Conservation (phyloP, 2,113 vertebrate genomes). For the Microcebus griseorufus region DNA sequence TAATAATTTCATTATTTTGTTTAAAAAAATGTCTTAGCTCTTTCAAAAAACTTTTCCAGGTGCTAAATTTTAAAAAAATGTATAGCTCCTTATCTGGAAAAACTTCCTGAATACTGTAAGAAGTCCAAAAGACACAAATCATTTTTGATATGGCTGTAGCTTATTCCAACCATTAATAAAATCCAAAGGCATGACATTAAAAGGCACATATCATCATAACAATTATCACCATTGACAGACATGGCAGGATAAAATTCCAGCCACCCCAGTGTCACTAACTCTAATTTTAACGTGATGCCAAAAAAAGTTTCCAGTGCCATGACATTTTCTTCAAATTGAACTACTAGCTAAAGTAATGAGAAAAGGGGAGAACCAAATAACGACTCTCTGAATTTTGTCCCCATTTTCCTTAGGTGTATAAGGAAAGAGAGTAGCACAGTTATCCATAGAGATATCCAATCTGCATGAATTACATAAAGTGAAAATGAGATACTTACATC, state of each 20-base stretch:
- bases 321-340: constrained; percentile 18
- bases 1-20: background rate
- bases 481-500: constrained; percentile 84
- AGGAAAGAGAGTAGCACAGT: background rate
- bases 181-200: background rate
- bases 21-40: background rate
- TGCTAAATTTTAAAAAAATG: background rate
- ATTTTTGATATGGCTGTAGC: background rate
- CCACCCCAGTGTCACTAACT: background rate
- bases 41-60: constrained; percentile 28
- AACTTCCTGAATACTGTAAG: background rate
- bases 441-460: background rate
- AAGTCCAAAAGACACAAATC: background rate
- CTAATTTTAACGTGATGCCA: background rate
- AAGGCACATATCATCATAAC: background rate
- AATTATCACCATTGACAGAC: background rate
- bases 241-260: background rate
- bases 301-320: background rate
- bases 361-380: background rate
- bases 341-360: background rate
- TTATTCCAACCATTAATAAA: constrained; percentile 14
- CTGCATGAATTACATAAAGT: background rate
- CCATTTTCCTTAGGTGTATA: background rate
- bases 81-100: background rate
- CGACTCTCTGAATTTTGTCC: background rate